A percentile compares a stretch with the other conserved stretches of the same genome.
These are phyloP conservation scores for Aleiodes leptofemur DNA, from an alignment of 2,888 invertebrate genomes.

Conservation along the genomic window DNA sequence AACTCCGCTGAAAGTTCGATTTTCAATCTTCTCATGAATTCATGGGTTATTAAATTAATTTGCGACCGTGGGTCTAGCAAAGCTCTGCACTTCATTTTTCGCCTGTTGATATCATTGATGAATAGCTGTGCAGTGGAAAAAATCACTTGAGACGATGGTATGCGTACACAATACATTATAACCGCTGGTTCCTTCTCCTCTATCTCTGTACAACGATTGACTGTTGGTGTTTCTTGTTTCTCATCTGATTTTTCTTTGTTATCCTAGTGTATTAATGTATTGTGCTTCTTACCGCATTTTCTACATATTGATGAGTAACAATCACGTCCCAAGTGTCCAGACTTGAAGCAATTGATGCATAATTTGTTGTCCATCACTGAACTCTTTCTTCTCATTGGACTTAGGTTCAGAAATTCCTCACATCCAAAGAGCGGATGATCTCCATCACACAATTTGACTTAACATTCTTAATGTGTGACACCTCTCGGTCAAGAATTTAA, in stretches of 20 bases:
- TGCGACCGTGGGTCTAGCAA: slow-evolving; percentile 52
- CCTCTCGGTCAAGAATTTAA: slow-evolving; percentile 51
- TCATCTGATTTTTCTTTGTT: not conserved
- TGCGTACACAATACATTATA: not conserved
- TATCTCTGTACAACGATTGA: too few relatives aligned
- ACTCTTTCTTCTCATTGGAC: not conserved
- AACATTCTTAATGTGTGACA: slow-evolving; percentile 44
- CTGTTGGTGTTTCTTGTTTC: not conserved
- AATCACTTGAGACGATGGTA: not conserved
- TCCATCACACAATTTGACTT: slow-evolving; percentile 14
- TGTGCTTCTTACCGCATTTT: not conserved
- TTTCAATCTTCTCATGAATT: slow-evolving; percentile 33
- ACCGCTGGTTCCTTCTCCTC: too few relatives aligned
- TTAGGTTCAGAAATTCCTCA: not conserved
- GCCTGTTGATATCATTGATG: slow-evolving; percentile 31
- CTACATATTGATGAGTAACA: not conserved
- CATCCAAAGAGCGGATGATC: not conserved
- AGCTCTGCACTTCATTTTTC: slow-evolving; percentile 37
- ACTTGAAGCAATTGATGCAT: not conserved
- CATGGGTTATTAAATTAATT: slow-evolving; percentile 46
- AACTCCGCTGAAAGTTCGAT: slow-evolving; percentile 39
- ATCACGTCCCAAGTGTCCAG: not conserved
- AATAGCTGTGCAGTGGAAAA: slow-evolving; percentile 42
- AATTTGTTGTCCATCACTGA: not conserved
- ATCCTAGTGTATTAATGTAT: not conserved